Percentiles rank a stretch among this genome's conserved stretches.
Evolutionary conservation across 2,797 vertebrate species (phyloP).

Genomic region (Eremophila alpestris): DNA sequence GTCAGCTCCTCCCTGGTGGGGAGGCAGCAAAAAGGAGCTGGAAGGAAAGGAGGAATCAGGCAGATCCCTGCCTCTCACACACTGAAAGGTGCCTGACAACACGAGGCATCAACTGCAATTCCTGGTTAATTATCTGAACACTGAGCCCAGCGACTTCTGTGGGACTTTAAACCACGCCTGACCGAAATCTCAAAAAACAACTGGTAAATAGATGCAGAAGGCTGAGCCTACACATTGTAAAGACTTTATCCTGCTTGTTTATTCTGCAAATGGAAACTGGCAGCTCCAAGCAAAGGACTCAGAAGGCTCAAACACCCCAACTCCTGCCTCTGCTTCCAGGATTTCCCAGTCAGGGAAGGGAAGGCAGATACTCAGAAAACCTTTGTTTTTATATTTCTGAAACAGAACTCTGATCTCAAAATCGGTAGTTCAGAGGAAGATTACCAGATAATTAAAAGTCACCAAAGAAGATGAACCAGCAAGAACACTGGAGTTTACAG

Average conservation of each 20-base stretch:
- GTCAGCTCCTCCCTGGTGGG: not conserved
- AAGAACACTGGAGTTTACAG: not conserved
- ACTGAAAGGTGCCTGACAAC: fast-evolving
- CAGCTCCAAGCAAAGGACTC: not conserved
- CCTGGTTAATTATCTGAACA: not conserved
- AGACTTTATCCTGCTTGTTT: not conserved
- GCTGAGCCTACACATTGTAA: not conserved
- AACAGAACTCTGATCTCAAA: not conserved
- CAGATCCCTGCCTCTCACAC: not conserved
- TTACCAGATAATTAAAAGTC: not conserved
- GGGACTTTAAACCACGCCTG: not conserved
- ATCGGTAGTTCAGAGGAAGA: not conserved
- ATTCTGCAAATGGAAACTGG: not conserved
- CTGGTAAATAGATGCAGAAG: not conserved
- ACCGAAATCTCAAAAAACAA: not conserved
- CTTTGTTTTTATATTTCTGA: not conserved
- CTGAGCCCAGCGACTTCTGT: not conserved
- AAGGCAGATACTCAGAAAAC: not conserved
- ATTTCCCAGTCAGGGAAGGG: not conserved
- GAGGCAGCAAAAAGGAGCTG: not conserved
- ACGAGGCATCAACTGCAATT: not conserved
- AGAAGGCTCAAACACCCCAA: fast-evolving
- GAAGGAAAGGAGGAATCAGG: not conserved
- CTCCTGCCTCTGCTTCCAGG: not conserved
- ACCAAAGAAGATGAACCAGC: not conserved